Evolutionary conservation across 2,797 vertebrate species (phyloP).

Genomic region (Pampus argenteus): DNA sequence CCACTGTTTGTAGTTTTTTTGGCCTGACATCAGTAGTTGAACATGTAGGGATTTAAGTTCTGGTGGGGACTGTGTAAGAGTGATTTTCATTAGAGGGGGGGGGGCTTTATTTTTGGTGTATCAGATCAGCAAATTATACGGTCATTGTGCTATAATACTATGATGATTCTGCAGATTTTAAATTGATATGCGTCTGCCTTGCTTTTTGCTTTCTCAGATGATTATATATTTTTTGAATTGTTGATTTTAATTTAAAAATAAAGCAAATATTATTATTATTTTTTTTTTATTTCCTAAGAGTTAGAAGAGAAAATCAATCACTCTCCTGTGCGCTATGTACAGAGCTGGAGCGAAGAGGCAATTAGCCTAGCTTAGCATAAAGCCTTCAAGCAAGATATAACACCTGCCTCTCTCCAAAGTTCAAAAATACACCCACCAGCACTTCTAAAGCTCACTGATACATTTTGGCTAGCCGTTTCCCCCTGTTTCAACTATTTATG

Average conservation of each 20-base stretch:
- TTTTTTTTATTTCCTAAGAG: neutral
- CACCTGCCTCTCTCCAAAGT: too few species aligned
- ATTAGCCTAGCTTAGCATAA: neutral
- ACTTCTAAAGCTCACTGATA: neutral
- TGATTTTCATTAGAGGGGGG: slow-evolving; percentile 15
- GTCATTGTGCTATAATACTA: slow-evolving; percentile 5
- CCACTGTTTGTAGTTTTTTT: slow-evolving; percentile 69
- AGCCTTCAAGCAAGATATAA: neutral
- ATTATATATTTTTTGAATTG: neutral
- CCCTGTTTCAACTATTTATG: neutral
- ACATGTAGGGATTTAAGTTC: slow-evolving; percentile 57
- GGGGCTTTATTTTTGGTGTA: slow-evolving; percentile 9
- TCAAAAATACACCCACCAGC: neutral
- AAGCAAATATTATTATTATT: neutral
- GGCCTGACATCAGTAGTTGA: slow-evolving; percentile 65
- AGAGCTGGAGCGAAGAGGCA: too few species aligned
- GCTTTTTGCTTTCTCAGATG: neutral
- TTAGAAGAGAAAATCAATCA: neutral
- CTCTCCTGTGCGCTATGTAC: too few species aligned
- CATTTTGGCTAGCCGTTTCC: neutral
- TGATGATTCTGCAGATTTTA: slow-evolving; percentile 8
- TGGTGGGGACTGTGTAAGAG: slow-evolving; percentile 38
- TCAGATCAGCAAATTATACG: slow-evolving; percentile 15
- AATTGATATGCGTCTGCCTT: slow-evolving; percentile 9
- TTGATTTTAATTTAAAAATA: neutral